Evolutionary conservation across 2,888 invertebrate species (phyloP).

Genomic region (Hypena proboscidalis): DNA sequence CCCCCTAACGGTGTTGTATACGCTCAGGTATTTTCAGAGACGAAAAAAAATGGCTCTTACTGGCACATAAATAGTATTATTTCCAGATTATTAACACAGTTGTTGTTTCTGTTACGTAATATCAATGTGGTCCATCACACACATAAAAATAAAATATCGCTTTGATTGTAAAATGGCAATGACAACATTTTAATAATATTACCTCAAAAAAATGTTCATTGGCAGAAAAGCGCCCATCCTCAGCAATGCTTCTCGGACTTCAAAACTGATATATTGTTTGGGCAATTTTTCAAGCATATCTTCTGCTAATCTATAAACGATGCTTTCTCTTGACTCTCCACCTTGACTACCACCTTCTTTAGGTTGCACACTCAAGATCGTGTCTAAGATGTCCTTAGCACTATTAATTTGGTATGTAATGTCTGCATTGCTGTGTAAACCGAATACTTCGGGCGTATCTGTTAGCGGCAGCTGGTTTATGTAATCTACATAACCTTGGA

Average conservation of each 20-base stretch:
- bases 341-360: slow-evolving; percentile 96
- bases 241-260: slow-evolving; percentile 94
- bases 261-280: slow-evolving; percentile 93
- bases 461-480: slow-evolving; percentile 93
- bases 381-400: slow-evolving; percentile 96
- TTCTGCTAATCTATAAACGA: slow-evolving; percentile 95
- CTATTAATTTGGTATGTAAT: slow-evolving; percentile 99
- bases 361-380: slow-evolving; percentile 98
- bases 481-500: slow-evolving; percentile 92
- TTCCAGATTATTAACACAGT: too few relatives aligned
- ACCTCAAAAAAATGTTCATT: slow-evolving; percentile 97
- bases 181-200: too few relatives aligned
- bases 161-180: too few relatives aligned
- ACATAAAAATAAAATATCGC: too few relatives aligned
- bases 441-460: slow-evolving; percentile 98
- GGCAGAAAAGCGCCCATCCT: slow-evolving; percentile 97
- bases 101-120: too few relatives aligned
- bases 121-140: too few relatives aligned
- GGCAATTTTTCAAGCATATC: slow-evolving; percentile 95
- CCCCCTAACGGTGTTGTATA: too few relatives aligned
- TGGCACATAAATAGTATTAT: too few relatives aligned
- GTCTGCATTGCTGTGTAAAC: slow-evolving; percentile 98
- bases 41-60: too few relatives aligned
- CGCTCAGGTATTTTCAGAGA: too few relatives aligned
- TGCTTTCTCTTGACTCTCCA: slow-evolving; percentile 96